Conservation (phyloP, 2,888 invertebrate genomes). For the Unio delphinus region DNA sequence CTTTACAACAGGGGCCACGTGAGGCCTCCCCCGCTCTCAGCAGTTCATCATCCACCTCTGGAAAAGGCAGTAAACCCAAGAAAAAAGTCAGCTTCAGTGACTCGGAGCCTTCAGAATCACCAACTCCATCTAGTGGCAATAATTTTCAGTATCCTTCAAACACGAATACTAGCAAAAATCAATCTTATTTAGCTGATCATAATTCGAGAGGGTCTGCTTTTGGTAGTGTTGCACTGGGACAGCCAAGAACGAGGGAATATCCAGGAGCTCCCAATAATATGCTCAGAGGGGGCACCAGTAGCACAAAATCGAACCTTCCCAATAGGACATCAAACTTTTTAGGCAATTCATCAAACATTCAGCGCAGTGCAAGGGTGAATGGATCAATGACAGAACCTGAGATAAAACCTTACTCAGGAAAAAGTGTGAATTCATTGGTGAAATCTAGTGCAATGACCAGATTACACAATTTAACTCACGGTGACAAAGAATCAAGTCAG, state of each 20-base stretch:
- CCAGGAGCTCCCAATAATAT: slow-evolving; percentile 6
- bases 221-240: background rate
- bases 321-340: too few species aligned
- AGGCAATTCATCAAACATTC: too few species aligned
- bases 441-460: too few species aligned
- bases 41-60: slow-evolving; percentile 33
- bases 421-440: too few species aligned
- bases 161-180: slow-evolving; percentile 1
- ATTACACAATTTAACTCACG: too few species aligned
- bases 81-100: slow-evolving; percentile 58
- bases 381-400: too few species aligned
- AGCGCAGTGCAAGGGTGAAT: too few species aligned
- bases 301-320: too few species aligned
- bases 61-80: slow-evolving; percentile 35
- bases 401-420: too few species aligned
- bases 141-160: slow-evolving; percentile 7
- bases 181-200: background rate
- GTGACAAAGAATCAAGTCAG: too few species aligned
- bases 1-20: slow-evolving; percentile 14
- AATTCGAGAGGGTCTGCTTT: background rate
- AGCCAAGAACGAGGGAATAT: slow-evolving; percentile 3
- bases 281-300: too few species aligned
- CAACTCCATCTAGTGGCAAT: slow-evolving; percentile 20
- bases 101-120: slow-evolving; percentile 44
- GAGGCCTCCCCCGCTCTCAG: slow-evolving; percentile 37